Base-by-base conservation (phyloP, 2,888 invertebrate species). In the Drosophila pseudotakahashii region DNA sequence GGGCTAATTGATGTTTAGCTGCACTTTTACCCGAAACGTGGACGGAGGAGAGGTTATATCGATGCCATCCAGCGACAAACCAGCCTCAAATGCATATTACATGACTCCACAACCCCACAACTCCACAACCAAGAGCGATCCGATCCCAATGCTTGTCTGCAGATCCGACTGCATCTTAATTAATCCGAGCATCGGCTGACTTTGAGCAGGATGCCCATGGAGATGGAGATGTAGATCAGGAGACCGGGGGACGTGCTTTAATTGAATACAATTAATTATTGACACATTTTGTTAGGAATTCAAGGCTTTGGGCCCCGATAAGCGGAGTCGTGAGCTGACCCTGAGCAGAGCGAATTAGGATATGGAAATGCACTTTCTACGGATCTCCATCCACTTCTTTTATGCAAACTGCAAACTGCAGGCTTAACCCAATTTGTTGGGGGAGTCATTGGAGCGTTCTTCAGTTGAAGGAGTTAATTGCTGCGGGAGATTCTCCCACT, bases 251-350 rank as follows among this genome's bases (percentile, higher is more conserved):
- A 76, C 74, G 75, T 78, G 81, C 76, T 83, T 89, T 88, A 90
- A 90, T 90, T 90, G 86, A 89, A 90, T 90, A 79, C 89, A 91
- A 91, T 91, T 91, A 91, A 91, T 90, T 91, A 90, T 89, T 90
- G 89, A 91, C 91, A 90, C 90, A 90, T 90, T 89, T 89, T 70
- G 79, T 62, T 64, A 77, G 76, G 76, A 81, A 85, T 86, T 75
- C 76, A 73, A 79, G 80, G 76, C 73, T 73, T 41, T 34, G 59
- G 13, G 39, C 42, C 26, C n/a, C 71, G 78, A 77, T 73, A 79
- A 54, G 52, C 62, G 23, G 74, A 86, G 69, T 78, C 86, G 82
- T 82, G 82, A 86, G 61, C 62, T 41, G 62, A 54, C 51, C 52
- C 54, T 45, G 50, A 72, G 69, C 71, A 45, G 48, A 69, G 64